These are phyloP conservation scores for Drosophila tripunctata DNA, from an alignment of 2,888 invertebrate species.

Conservation along the genomic window DNA sequence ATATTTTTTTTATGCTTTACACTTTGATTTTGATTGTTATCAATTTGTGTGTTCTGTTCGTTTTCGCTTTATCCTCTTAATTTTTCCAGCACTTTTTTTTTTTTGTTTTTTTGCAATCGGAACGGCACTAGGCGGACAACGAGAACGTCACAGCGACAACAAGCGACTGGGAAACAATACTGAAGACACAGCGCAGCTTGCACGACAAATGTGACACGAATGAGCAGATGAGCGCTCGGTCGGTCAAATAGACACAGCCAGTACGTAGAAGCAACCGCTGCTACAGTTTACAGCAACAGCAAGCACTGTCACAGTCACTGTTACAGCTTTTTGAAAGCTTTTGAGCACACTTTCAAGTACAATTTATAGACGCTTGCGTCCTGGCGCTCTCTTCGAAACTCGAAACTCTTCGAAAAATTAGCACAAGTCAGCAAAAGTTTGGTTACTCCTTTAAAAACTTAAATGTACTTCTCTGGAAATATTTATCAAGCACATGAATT, in stretches of 20 bases:
- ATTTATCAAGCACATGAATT: too few relatives aligned
- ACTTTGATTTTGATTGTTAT: constrained; percentile 21
- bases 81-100: constrained; percentile 10
- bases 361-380: constrained; percentile 1
- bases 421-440: constrained; percentile 4
- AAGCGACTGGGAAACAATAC: constrained; percentile 60
- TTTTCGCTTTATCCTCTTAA: background rate
- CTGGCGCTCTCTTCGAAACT: constrained; percentile 7
- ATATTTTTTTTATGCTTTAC: constrained; percentile 7
- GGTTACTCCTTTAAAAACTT: background rate
- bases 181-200: constrained; percentile 53
- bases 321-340: constrained; percentile 16
- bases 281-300: background rate
- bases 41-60: constrained; percentile 14
- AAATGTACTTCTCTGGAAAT: too few relatives aligned
- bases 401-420: background rate
- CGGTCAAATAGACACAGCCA: constrained; percentile 14
- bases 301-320: background rate
- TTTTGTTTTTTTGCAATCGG: constrained; percentile 18
- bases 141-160: constrained; percentile 47
- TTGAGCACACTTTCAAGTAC: background rate
- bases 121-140: constrained; percentile 49
- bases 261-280: constrained; percentile 3
- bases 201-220: constrained; percentile 65
- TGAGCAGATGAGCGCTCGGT: constrained; percentile 43